Evolutionary conservation across 2,113 vertebrate genomes (phyloP), one percentile per base, ranked within the genome.

Genomic region (Egretta garzetta): DNA sequence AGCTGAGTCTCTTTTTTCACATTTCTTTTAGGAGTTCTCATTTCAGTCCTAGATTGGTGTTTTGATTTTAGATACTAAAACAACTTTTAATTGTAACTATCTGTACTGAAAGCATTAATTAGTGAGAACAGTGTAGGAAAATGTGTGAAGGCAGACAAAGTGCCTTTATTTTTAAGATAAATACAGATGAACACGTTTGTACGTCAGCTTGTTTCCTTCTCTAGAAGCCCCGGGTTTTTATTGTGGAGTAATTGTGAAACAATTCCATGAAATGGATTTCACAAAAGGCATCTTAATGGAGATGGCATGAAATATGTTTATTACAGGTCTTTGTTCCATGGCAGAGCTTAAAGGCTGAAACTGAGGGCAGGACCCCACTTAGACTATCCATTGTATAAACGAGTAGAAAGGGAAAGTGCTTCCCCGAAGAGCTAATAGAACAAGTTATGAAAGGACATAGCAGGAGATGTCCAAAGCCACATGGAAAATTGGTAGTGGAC

Each of bases 11-110:
- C 10, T 2, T 39, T 63, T 87, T 68, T 64, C 30, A 47, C 7
- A 8, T 72, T 72, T 77, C 24, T 86, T 81, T 84, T 33, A 35
- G 14, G 33, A 67, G 32, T 67, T 79, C 33, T 60, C 12, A n/a
- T 85, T 94, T 87, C 35, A 70, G 6, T 76, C 4, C 13, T 72
- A 75, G 39, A 55, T 41, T n/a, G 33, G 12, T 89, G 43, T 58
- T 97, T 91, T 85, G 56, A 91, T 75, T 89, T 94, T 73, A 82
- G 33, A 24, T 60, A 76, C 22, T 93, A 66, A 95, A 95, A 11
- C 20, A 82, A 73, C 50, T 76, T 95, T 89, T 91, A 95, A 66
- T 62, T 91, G 77, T 70, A 89, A 27, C 30, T 67, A 60, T 67
- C 73, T 84, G 4, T 37, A n/a, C 26, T 56, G 58, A 87, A 92